Evolutionary conservation across 2,797 vertebrate species (phyloP).

Genomic region (Rhinatrema bivittatum): DNA sequence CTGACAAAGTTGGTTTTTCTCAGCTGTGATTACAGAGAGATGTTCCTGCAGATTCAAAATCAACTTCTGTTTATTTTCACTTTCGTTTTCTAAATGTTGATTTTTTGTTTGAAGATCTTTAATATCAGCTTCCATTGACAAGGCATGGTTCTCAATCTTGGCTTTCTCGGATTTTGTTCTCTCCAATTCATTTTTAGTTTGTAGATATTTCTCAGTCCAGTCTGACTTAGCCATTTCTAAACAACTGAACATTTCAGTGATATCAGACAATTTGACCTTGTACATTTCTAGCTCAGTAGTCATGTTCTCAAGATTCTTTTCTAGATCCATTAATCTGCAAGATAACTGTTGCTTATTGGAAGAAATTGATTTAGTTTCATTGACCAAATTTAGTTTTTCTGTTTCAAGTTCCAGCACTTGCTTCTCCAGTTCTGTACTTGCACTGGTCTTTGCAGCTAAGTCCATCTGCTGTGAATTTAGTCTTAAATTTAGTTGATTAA

Average conservation of each 20-base stretch:
- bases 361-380: slow-evolving; percentile 35
- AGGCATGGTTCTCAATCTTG: slow-evolving; percentile 56
- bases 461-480: slow-evolving; percentile 50
- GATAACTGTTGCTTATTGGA: slow-evolving; percentile 40
- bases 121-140: slow-evolving; percentile 59
- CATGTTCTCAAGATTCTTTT: slow-evolving; percentile 46
- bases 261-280: slow-evolving; percentile 40
- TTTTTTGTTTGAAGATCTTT: slow-evolving; percentile 59
- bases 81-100: slow-evolving; percentile 52
- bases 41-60: slow-evolving; percentile 60
- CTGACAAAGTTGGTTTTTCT: slow-evolving; percentile 56
- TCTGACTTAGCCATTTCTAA: slow-evolving; percentile 52
- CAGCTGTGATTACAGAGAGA: slow-evolving; percentile 48
- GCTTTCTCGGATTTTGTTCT: slow-evolving; percentile 62
- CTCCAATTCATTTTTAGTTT: slow-evolving; percentile 58
- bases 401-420: slow-evolving; percentile 45
- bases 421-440: slow-evolving; percentile 50
- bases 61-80: slow-evolving; percentile 49
- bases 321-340: slow-evolving; percentile 35
- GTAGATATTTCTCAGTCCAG: slow-evolving; percentile 63
- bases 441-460: slow-evolving; percentile 46
- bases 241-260: slow-evolving; percentile 45
- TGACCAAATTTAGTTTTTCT: slow-evolving; percentile 33
- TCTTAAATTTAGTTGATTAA: slow-evolving; percentile 43
- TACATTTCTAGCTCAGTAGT: slow-evolving; percentile 50